Evolutionary conservation across 2,888 invertebrate species (phyloP).

Genomic region (Stenchaetothrips biformis): DNA sequence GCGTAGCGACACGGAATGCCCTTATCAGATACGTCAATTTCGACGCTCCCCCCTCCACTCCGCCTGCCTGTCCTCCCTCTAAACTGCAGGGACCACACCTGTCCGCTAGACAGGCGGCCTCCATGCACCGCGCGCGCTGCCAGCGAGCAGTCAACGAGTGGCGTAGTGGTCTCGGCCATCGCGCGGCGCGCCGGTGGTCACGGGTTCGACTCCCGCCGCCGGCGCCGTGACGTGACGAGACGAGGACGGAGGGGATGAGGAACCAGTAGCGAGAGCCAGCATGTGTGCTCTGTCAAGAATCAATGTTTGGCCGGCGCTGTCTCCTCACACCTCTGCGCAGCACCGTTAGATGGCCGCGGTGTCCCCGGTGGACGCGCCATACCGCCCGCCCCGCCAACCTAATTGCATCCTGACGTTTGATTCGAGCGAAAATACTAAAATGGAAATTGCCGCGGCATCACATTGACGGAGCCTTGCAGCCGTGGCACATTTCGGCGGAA

Average conservation of each 20-base stretch:
- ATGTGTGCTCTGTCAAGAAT: neutral
- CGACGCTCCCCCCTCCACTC: neutral
- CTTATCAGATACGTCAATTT: neutral
- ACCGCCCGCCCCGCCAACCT: neutral
- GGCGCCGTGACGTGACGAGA: too few relatives aligned
- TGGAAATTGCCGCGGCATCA: too few relatives aligned
- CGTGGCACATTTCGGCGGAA: too few relatives aligned
- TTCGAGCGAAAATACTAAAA: too few relatives aligned
- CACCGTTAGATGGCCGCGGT: neutral
- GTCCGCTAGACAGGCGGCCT: neutral
- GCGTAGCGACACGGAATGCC: too few relatives aligned
- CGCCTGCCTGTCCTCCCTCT: neutral
- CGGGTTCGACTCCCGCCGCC: neutral
- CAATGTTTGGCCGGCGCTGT: neutral
- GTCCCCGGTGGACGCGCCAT: neutral
- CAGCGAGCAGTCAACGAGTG: neutral
- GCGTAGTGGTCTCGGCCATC: neutral
- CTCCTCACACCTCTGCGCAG: neutral
- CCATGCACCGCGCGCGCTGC: neutral
- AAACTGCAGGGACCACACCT: neutral
- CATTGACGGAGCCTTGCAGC: too few relatives aligned
- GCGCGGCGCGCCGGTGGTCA: neutral
- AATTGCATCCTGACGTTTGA: too few relatives aligned
- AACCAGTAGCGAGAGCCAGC: neutral
- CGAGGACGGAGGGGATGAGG: too few relatives aligned